Evolutionary conservation across 2,888 invertebrate species (phyloP).

Genomic region (Hybos culiciformis): DNA sequence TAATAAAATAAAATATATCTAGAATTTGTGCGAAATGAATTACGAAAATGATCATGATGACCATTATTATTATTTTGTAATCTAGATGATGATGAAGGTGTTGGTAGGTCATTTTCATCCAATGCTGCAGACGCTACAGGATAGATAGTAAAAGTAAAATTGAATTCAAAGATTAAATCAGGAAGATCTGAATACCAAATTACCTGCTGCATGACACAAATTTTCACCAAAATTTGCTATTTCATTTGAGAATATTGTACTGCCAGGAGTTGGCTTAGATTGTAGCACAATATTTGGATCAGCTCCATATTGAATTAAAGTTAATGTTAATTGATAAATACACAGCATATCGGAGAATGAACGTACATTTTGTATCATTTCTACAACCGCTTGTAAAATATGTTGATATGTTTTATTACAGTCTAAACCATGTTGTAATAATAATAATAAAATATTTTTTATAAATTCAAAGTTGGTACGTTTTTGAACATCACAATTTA

Average conservation of each 20-base stretch:
- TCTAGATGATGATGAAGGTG: background rate
- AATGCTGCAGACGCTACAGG: too few relatives aligned
- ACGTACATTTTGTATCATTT: conserved; percentile 55
- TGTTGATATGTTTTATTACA: conserved; percentile 53
- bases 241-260: conserved; percentile 34
- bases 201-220: conserved; percentile 19
- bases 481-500: conserved; percentile 52
- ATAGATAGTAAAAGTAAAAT: too few relatives aligned
- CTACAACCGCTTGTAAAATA: conserved; percentile 53
- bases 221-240: conserved; percentile 33
- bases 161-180: too few relatives aligned
- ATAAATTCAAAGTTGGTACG: conserved; percentile 55
- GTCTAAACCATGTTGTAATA: conserved; percentile 54
- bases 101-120: conserved; percentile 14
- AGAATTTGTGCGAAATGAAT: conserved; percentile 36
- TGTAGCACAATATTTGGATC: conserved; percentile 52
- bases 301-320: conserved; percentile 59
- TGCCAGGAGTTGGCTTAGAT: conserved; percentile 31
- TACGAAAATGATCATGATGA: conserved; percentile 29
- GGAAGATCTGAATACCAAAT: background rate
- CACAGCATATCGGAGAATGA: conserved; percentile 52
- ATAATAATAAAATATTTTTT: conserved; percentile 48
- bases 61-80: conserved; percentile 6
- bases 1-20: conserved; percentile 53
- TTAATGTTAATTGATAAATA: conserved; percentile 54